phyloP scores from a whole-genome alignment of 2,797 vertebrate species.

The Vireo griseus region DNA sequence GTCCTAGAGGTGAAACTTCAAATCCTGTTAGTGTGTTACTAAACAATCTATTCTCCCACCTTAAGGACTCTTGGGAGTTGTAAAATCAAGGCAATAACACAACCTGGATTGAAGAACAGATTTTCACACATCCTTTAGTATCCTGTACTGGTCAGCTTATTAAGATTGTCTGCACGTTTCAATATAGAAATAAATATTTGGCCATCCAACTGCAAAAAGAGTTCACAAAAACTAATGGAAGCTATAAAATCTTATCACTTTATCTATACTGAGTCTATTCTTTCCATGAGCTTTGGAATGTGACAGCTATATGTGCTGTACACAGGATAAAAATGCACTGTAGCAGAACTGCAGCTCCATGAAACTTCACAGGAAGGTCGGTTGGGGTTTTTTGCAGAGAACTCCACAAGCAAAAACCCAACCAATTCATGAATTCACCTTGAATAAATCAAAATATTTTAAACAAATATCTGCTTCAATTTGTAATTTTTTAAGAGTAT shows the following conservation, averaged over 20 bases:
- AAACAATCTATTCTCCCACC: background rate
- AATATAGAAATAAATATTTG: conserved; percentile 32
- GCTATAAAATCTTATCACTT: conserved; percentile 42
- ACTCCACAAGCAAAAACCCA: background rate
- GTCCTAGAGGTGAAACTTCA: background rate
- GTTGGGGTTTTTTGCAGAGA: background rate
- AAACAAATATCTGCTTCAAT: background rate
- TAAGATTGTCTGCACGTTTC: background rate
- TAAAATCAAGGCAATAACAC: background rate
- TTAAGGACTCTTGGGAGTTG: background rate
- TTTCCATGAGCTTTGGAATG: conserved; percentile 3
- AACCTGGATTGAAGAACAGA: background rate
- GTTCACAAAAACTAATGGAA: conserved; percentile 50
- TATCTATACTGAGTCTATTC: conserved; percentile 10
- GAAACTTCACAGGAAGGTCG: background rate
- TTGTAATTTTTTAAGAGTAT: background rate
- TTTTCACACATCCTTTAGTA: background rate
- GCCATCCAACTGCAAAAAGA: conserved; percentile 9
- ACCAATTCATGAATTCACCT: background rate
- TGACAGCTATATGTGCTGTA: background rate
- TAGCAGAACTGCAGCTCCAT: background rate
- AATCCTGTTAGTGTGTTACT: conserved; percentile 10
- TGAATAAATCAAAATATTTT: background rate
- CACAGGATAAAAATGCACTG: background rate
- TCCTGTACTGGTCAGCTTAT: background rate